phyloP scores from a whole-genome alignment of 2,888 invertebrate genomes.

The Agriotes lineatus region DNA sequence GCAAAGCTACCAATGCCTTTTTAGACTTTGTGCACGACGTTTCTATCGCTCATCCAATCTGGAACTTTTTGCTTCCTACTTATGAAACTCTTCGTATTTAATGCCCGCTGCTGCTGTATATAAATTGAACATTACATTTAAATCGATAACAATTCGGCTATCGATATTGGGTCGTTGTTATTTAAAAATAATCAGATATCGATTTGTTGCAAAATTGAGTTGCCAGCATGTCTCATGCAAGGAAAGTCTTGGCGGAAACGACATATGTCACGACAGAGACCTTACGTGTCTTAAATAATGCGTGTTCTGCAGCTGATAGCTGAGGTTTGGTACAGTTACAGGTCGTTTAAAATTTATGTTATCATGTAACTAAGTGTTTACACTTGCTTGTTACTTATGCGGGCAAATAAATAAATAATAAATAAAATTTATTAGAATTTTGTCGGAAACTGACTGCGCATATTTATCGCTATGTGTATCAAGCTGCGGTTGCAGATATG shows the following conservation, averaged over 20 bases:
- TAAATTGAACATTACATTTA: too few species aligned
- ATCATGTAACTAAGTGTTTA: slow-evolving; percentile 9
- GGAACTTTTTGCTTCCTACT: too few species aligned
- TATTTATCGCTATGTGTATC: slow-evolving; percentile 3
- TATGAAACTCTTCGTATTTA: too few species aligned
- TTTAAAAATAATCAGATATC: too few species aligned
- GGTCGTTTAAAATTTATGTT: neutral
- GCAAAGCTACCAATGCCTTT: too few species aligned
- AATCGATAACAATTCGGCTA: too few species aligned
- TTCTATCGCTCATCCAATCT: too few species aligned
- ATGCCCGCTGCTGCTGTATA: too few species aligned
- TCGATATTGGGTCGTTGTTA: too few species aligned
- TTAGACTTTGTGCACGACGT: too few species aligned
- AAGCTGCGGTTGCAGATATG: neutral
- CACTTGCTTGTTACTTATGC: slow-evolving; percentile 2
- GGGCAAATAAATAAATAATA: slow-evolving; percentile 14
- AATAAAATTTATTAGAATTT: slow-evolving; percentile 20
- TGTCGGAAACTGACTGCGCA: neutral
- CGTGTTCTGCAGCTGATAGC: neutral
- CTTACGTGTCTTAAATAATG: neutral
- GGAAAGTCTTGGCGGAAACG: too few species aligned
- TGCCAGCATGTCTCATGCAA: neutral
- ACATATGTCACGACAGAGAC: neutral
- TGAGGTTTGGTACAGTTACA: neutral
- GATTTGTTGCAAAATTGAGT: neutral